Conservation (phyloP, 2,888 invertebrate species). For the Amphipyra tragopoginis region DNA sequence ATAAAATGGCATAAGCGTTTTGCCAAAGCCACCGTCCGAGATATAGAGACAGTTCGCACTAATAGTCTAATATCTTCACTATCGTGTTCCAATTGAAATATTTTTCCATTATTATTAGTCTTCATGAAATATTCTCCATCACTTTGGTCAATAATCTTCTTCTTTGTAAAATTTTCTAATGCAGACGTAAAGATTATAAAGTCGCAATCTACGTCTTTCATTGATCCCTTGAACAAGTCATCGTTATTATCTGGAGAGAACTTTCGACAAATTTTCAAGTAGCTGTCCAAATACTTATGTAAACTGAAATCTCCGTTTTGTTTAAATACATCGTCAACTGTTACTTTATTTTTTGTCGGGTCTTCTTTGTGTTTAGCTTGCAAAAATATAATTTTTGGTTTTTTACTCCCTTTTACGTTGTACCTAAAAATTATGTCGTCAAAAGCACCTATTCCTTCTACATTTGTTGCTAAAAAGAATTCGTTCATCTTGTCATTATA, state of each 20-base stretch:
- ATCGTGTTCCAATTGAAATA: constrained; percentile 27
- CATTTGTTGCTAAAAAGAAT: constrained; percentile 34
- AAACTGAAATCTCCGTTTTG: constrained; percentile 28
- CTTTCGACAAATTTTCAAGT: constrained; percentile 16
- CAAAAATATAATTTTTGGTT: constrained; percentile 38
- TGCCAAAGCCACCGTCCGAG: constrained; percentile 19
- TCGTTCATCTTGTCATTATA: constrained; percentile 20
- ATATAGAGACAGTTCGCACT: constrained; percentile 7
- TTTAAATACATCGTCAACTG: constrained; percentile 19
- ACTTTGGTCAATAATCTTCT: not conserved
- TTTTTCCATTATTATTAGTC: constrained; percentile 17
- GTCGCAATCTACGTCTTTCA: constrained; percentile 19
- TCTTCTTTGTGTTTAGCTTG: constrained; percentile 52
- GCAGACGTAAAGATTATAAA: constrained; percentile 43
- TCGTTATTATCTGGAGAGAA: constrained; percentile 8
- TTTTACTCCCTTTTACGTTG: constrained; percentile 10
- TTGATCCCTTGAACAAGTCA: constrained; percentile 16
- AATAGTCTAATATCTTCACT: constrained; percentile 20
- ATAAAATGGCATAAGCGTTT: constrained; percentile 30
- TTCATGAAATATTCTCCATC: constrained; percentile 16
- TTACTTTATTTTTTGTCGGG: constrained; percentile 25
- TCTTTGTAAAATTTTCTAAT: constrained; percentile 14
- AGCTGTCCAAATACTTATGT: constrained; percentile 40
- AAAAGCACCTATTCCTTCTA: constrained; percentile 45
- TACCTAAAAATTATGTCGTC: constrained; percentile 55